Evolutionary conservation across 2,113 vertebrate species (phyloP), one percentile per base, ranked within the genome.

Genomic region (Calyptommatus sinebrachiatus): DNA sequence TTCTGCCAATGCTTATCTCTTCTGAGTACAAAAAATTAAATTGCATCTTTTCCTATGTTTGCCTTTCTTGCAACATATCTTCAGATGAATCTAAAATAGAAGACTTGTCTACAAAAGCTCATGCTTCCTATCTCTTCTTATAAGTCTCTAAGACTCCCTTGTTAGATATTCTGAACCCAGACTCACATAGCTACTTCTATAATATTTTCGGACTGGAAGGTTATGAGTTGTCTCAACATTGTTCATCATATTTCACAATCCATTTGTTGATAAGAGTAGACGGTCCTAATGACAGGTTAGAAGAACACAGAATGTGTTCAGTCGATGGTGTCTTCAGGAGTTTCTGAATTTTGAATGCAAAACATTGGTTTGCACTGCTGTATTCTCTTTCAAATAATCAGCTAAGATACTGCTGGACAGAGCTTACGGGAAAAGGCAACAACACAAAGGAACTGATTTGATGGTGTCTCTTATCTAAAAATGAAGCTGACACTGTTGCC

Each of bases 391-490:
- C 79, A 68, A 46, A 69, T 81, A 57, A 50, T 75, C 73, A 53
- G 24, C 57, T 74, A 68, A 74, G 71, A 53, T 67, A 71, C 50
- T 66, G 48, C 66, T 28, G 1, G 82, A 87, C 66, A 22, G 24
- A 81, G 63, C 18, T 11, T 1, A 0, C 8, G 53, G 67, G 67
- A 61, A 79, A 74, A 76, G 53, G 48, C 69, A 67, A 24, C 18
- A 22, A 8, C 12, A 75, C 73, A 77, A 50, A 65, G 1, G 26
- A 16, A 28, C 0, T 75, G 12, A 29, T 75, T 0, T 16, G 86
- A 57, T 20, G 26, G 57, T 83, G 65, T 0, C 31, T 22, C 89
- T 94, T 94, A 94, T 94, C 94, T 87, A 71, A 78, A 71, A 77
- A 76, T 67, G 48, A 84, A 70, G 24, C 22, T 63, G 85, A 85